phyloP scores from a whole-genome alignment of 2,113 vertebrate species.

The Poecile atricapillus region DNA sequence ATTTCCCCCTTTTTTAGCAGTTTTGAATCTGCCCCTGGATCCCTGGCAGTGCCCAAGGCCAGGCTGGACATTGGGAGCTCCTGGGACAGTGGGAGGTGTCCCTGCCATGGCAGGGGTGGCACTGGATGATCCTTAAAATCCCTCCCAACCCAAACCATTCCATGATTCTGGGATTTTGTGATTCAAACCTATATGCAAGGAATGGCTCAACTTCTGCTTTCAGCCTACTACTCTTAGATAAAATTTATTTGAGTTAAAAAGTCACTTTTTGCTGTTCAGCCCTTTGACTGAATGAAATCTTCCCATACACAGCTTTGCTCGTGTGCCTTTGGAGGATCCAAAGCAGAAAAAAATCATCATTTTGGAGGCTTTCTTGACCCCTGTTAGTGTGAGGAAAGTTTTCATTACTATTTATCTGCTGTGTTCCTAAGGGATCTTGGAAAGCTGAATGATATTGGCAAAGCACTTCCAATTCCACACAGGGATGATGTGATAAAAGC shows the following conservation, averaged over 20 bases:
- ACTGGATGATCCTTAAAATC: fast-evolving
- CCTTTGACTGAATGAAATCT: background rate
- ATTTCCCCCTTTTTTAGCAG: background rate
- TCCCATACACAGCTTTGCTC: background rate
- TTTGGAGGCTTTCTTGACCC: background rate
- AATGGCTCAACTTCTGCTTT: background rate
- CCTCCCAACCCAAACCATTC: background rate
- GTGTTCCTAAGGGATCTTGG: background rate
- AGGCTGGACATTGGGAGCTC: background rate
- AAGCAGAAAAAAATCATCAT: background rate
- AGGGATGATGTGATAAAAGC: background rate
- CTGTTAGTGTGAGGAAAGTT: background rate
- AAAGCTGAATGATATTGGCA: background rate
- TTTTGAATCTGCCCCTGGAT: background rate
- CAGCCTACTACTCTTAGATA: background rate
- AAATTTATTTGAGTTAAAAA: background rate
- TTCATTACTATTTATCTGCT: background rate
- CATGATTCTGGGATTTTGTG: background rate
- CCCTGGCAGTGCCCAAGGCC: background rate
- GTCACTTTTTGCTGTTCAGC: background rate
- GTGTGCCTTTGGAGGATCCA: background rate
- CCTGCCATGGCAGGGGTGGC: background rate
- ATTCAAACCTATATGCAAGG: background rate
- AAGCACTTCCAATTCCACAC: background rate
- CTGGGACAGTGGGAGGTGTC: background rate